phyloP scores from a whole-genome alignment of 2,888 invertebrate species.

The Cynaeus angustus region DNA sequence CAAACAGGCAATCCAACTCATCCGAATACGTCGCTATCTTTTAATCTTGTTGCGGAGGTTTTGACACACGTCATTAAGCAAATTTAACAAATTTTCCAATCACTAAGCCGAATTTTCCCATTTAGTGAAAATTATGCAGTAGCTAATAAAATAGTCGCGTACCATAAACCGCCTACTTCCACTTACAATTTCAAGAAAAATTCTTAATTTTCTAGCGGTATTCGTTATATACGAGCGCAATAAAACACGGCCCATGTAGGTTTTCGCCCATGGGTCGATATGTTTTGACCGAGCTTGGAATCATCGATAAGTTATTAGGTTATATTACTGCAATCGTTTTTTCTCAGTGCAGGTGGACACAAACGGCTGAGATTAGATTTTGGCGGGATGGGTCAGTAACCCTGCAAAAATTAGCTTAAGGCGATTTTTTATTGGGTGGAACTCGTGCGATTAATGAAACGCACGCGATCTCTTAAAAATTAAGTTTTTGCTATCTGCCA shows the following conservation, averaged over 20 bases:
- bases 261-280: background rate
- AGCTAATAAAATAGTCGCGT: background rate
- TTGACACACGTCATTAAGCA: background rate
- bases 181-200: background rate
- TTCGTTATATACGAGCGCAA: background rate
- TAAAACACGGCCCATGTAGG: background rate
- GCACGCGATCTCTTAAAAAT: background rate
- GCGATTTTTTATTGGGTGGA: background rate
- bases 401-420: background rate
- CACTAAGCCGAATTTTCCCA: background rate
- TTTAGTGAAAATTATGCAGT: background rate
- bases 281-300: too few species aligned
- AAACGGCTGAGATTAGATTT: constrained; percentile 1
- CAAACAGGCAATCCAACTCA: background rate
- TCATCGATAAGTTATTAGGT: background rate
- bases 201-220: constrained; percentile 1
- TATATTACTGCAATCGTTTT: background rate
- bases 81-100: background rate
- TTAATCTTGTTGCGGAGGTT: background rate
- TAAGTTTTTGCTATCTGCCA: background rate
- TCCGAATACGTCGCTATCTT: background rate
- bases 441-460: too few species aligned
- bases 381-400: background rate
- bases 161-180: background rate
- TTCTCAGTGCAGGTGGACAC: constrained; percentile 1